Evolutionary conservation across 1,140 invertebrate genomes (phyloP).

Genomic region (Drosophila suzukii): DNA sequence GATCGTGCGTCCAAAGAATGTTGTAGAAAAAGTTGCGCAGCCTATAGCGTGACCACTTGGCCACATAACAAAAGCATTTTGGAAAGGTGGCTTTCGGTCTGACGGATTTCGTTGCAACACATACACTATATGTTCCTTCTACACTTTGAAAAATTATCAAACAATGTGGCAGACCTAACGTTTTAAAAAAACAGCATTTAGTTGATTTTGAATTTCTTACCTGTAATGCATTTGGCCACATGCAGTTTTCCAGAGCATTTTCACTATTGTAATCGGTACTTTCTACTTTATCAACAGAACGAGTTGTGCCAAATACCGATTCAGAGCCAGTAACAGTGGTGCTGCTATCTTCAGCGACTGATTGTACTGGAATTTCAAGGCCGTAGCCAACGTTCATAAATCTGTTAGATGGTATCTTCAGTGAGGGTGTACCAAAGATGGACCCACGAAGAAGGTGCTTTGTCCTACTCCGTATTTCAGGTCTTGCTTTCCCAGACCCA

Average conservation of each 20-base stretch:
- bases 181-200: neutral
- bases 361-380: constrained; percentile 28
- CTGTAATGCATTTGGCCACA: constrained; percentile 84
- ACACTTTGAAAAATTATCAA: too few relatives aligned
- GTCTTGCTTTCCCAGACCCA: constrained; percentile 33
- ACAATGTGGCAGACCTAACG: too few relatives aligned
- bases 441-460: constrained; percentile 75
- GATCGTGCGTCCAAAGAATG: too few relatives aligned
- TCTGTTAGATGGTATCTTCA: constrained; percentile 61
- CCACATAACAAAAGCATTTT: too few relatives aligned
- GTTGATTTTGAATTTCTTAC: constrained; percentile 35
- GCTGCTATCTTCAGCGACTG: constrained; percentile 10
- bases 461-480: constrained; percentile 64
- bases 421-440: constrained; percentile 63
- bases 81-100: too few relatives aligned
- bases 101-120: too few relatives aligned
- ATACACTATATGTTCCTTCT: too few relatives aligned
- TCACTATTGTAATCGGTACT: constrained; percentile 37
- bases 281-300: constrained; percentile 9
- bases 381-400: constrained; percentile 48
- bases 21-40: too few relatives aligned
- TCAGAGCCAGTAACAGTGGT: constrained; percentile 25
- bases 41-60: too few relatives aligned
- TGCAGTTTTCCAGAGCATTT: constrained; percentile 69
- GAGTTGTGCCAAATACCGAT: constrained; percentile 11